phyloP scores from a whole-genome alignment of 2,113 vertebrate genomes.

The Pycnonotus jocosus region DNA sequence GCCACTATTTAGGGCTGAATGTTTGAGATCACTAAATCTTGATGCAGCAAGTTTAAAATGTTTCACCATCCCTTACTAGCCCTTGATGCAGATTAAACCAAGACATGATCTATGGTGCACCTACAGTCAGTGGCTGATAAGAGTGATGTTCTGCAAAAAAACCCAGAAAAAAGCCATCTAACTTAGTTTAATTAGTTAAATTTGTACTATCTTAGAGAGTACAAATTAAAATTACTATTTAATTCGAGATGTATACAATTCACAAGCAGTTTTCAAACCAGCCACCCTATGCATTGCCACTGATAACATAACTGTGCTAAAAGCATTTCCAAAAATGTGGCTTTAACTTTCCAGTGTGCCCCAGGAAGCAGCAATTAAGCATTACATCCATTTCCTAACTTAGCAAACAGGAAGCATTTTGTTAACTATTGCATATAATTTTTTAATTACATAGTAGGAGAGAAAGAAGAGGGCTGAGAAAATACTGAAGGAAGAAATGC shows the following conservation, averaged over 20 bases:
- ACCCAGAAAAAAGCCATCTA: background rate
- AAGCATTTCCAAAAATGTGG: background rate
- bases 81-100: background rate
- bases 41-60: background rate
- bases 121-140: background rate
- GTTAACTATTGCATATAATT: background rate
- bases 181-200: background rate
- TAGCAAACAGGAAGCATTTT: background rate
- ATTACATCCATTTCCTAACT: background rate
- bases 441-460: constrained; percentile 9
- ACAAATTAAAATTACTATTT: background rate
- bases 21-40: background rate
- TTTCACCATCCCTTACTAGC: background rate
- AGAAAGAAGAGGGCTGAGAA: background rate
- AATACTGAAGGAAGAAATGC: background rate
- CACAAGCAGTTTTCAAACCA: background rate
- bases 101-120: background rate
- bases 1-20: background rate
- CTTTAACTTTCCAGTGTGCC: background rate
- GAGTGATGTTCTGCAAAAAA: background rate
- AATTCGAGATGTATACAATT: background rate
- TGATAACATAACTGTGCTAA: background rate
- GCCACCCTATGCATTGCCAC: too few relatives aligned
- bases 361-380: background rate
- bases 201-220: background rate